Evolutionary conservation across 2,797 vertebrate genomes (phyloP).

Genomic region (Dermochelys coriacea): DNA sequence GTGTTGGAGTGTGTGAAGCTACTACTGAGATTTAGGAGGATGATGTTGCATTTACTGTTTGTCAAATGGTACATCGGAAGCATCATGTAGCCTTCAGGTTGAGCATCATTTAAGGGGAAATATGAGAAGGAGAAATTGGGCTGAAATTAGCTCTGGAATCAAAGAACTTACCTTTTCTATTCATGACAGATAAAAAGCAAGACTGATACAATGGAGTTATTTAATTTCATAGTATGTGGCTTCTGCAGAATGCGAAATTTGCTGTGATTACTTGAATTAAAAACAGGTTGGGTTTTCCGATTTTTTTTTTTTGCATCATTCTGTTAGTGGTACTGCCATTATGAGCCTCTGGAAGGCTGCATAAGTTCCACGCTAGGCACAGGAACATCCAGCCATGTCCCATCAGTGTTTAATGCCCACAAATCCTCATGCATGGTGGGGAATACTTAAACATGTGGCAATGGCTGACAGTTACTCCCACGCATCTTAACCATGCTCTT

Average conservation of each 20-base stretch:
- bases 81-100: fast-evolving
- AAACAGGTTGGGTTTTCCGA: fast-evolving
- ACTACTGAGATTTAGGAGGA: fast-evolving
- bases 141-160: fast-evolving
- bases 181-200: fast-evolving
- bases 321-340: not conserved
- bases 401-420: fast-evolving
- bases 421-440: fast-evolving
- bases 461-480: not conserved
- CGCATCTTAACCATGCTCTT: not conserved
- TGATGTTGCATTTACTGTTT: fast-evolving
- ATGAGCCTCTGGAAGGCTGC: not conserved
- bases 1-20: fast-evolving
- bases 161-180: fast-evolving
- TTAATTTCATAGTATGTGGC: fast-evolving
- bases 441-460: not conserved
- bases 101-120: not conserved
- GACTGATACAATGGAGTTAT: fast-evolving
- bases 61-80: fast-evolving
- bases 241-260: fast-evolving
- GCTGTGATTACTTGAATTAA: not conserved
- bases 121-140: fast-evolving
- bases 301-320: not conserved
- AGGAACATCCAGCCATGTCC: fast-evolving
- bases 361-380: fast-evolving